Evolutionary conservation across 2,797 vertebrate species (phyloP), one percentile per base, ranked within the genome.

Genomic region (Coracias cyanogaster): DNA sequence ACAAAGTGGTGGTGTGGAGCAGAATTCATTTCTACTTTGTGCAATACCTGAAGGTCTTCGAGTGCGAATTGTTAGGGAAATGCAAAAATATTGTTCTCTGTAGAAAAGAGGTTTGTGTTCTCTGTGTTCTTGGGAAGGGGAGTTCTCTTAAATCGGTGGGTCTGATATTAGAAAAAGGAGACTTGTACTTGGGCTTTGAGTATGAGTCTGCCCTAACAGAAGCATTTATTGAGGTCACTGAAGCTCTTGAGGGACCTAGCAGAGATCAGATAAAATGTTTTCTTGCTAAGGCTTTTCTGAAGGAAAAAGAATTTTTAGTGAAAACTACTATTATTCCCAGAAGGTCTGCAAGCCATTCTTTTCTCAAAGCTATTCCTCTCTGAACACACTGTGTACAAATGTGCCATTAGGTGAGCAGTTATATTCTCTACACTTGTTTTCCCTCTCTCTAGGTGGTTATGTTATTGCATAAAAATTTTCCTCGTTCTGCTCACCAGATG

Each of bases 1-100:
- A 94, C 91, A 91, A 86, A 94, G 94, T 85, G 96, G 92, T 96
- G 83, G 49, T 97, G 74, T 96, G 91, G 97, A 97, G 95, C 86
- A 95, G 83, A 96, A 86, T 95, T 85, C 26, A n/a, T 80, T 76
- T 74, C 48, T 74, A 35, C 78, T 93, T 73, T 82, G 57, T 66
- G 67, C n/a, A 46, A 37, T 67, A 91, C 71, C 79, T 91, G 71
- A 71, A 81, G 87, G 82, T 90, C 54, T 69, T 82, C 19, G 52
- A 89, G 86, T 80, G 58, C 62, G 88, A 94, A 74, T 61, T 55
- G 21, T 82, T 93, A 88, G 29, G 49, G 83, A 86, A 93, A 90
- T 33, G 60, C 45, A 92, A 89, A 92, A 78, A 66, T 45, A 41
- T 28, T 55, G 0, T 43, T 80, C 43, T 83, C 3, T 60, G 58